A percentile compares a stretch with the other conserved stretches of the same genome.
These are phyloP conservation scores for Sipha flava DNA, from an alignment of 1,140 invertebrate species.

Conservation along the genomic window DNA sequence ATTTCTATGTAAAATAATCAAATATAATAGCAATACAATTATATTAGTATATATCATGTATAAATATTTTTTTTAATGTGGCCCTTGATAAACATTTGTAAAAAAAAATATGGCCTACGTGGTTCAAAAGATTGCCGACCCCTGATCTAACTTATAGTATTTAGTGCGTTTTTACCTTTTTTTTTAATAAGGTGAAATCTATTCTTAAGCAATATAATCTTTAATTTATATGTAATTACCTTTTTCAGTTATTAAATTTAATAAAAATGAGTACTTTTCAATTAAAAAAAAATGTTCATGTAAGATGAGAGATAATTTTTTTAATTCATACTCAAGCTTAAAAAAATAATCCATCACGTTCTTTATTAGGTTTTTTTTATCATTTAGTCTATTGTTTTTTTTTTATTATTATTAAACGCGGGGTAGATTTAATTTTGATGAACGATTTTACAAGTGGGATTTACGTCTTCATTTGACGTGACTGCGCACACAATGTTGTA, in stretches of 20 bases:
- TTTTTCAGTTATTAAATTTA: background rate
- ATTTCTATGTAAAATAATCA: too few relatives aligned
- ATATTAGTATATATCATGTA: too few relatives aligned
- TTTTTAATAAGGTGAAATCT: too few relatives aligned
- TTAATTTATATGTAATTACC: background rate
- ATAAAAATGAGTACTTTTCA: background rate
- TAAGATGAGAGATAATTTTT: background rate
- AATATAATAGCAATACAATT: too few relatives aligned
- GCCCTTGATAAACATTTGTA: too few relatives aligned
- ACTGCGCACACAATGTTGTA: conserved; percentile 25
- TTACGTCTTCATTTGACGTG: conserved; percentile 30
- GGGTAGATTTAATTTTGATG: conserved; percentile 22
- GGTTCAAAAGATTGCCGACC: too few relatives aligned
- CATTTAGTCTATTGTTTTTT: background rate
- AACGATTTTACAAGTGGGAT: conserved; percentile 31
- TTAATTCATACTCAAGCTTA: background rate
- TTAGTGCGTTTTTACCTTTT: too few relatives aligned
- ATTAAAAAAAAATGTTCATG: background rate
- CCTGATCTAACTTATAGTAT: too few relatives aligned
- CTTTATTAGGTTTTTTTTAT: background rate
- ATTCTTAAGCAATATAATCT: background rate
- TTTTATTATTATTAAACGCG: background rate
- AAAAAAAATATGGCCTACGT: too few relatives aligned
- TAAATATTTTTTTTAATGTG: too few relatives aligned
- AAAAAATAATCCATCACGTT: background rate